A percentile compares a stretch with the other conserved stretches of the same genome.
phyloP scores from a whole-genome alignment of 2,797 vertebrate genomes.

The Mormyrops boulengeri region DNA sequence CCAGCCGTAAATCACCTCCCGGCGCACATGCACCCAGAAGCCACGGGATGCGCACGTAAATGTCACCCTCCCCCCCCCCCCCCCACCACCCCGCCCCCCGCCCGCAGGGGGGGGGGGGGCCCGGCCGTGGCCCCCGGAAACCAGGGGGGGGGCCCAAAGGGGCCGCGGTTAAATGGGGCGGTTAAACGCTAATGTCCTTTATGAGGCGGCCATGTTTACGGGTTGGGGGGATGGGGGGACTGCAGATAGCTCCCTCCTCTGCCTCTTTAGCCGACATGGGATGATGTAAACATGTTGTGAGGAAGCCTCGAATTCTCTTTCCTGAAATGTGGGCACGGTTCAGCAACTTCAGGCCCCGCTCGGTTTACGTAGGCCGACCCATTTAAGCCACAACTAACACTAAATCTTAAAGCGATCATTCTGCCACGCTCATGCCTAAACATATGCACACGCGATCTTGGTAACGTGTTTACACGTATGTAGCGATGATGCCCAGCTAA shows the following conservation, averaged over 20 bases:
- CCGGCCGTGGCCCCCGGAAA: not conserved
- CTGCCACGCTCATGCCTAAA: too few species aligned
- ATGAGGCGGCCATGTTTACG: slow-evolving; percentile 19
- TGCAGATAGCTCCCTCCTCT: not conserved
- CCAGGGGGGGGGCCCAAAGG: slow-evolving; percentile 18
- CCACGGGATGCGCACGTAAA: not conserved
- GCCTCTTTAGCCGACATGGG: slow-evolving; percentile 42
- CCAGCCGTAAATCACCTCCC: slow-evolving; percentile 32
- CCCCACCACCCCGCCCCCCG: not conserved
- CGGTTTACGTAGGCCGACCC: slow-evolving; percentile 52
- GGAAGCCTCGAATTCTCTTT: slow-evolving; percentile 35
- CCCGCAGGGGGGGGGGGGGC: not conserved
- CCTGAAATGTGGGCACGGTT: slow-evolving; percentile 42
- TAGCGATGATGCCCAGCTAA: not conserved
- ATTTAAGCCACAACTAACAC: slow-evolving; percentile 50
- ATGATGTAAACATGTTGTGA: slow-evolving; percentile 45
- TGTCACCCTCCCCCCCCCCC: not conserved
- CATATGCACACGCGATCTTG: not conserved
- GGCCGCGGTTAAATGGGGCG: slow-evolving; percentile 23
- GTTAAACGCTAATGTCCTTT: slow-evolving; percentile 26
- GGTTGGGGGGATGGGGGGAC: not conserved
- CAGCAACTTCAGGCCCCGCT: slow-evolving; percentile 24
- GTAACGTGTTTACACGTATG: not conserved
- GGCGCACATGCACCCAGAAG: slow-evolving; percentile 9
- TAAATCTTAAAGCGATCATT: slow-evolving; percentile 44